A percentile compares a stretch with the other conserved stretches of the same genome.
Conservation (phyloP, 2,888 invertebrate genomes). For the Macrophya alboannulata region DNA sequence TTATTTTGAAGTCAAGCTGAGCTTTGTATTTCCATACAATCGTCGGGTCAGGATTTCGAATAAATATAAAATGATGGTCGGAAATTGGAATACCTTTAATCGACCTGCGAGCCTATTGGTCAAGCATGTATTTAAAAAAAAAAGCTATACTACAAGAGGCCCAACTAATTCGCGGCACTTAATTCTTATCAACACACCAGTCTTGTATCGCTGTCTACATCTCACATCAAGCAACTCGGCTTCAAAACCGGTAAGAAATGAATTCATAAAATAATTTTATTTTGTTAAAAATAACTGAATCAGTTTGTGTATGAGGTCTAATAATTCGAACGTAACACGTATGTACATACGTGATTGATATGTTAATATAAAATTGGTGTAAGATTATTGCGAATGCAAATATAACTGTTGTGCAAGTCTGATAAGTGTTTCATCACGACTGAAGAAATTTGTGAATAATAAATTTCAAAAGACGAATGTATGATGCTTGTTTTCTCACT, state of each 20-base stretch:
- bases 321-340: background rate
- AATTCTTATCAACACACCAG: background rate
- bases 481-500: conserved; percentile 24
- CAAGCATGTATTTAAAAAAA: conserved; percentile 63
- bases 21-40: conserved; percentile 25
- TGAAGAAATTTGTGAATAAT: conserved; percentile 11
- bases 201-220: conserved; percentile 54
- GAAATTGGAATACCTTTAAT: conserved; percentile 66
- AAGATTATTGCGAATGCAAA: background rate
- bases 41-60: background rate
- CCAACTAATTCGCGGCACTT: background rate
- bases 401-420: conserved; percentile 18
- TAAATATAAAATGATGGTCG: conserved; percentile 63
- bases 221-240: conserved; percentile 53
- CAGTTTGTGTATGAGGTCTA: background rate
- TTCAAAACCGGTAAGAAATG: conserved; percentile 28
- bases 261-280: background rate
- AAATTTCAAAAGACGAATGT: conserved; percentile 24
- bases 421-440: conserved; percentile 1
- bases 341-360: background rate
- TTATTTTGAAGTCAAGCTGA: background rate
- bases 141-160: conserved; percentile 58
- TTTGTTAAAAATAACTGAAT: background rate
- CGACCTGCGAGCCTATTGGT: conserved; percentile 69
- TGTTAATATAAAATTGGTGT: background rate